These are phyloP conservation scores for Bemisia tabaci DNA, from an alignment of 1,140 invertebrate genomes.

Conservation along the genomic window DNA sequence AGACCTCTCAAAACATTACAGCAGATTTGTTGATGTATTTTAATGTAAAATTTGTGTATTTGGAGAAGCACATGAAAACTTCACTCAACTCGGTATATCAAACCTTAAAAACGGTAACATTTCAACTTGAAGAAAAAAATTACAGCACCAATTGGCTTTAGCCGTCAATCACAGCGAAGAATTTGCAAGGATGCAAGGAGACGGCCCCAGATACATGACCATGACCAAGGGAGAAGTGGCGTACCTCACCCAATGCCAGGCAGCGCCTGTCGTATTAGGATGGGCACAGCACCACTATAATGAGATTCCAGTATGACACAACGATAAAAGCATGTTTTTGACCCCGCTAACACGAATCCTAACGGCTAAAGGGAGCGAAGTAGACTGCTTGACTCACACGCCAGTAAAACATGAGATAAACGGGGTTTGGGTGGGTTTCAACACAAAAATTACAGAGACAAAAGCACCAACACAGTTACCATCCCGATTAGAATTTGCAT, in stretches of 20 bases:
- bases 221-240: neutral
- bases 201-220: neutral
- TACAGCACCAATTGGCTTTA: neutral
- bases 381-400: neutral
- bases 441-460: neutral
- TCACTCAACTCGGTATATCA: neutral
- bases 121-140: neutral
- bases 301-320: neutral
- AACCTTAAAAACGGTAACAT: neutral
- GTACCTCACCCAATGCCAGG: neutral
- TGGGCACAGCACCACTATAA: neutral
- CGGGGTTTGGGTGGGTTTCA: neutral
- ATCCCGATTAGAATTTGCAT: neutral
- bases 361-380: neutral
- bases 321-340: neutral
- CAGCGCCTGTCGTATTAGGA: neutral
- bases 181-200: neutral
- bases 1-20: neutral
- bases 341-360: neutral
- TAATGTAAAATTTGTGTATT: slow-evolving; percentile 3
- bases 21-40: neutral
- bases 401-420: neutral
- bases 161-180: neutral
- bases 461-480: neutral
- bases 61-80: neutral